Conservation (phyloP, 2,797 vertebrate species). For the Rhynchotus rufescens region DNA sequence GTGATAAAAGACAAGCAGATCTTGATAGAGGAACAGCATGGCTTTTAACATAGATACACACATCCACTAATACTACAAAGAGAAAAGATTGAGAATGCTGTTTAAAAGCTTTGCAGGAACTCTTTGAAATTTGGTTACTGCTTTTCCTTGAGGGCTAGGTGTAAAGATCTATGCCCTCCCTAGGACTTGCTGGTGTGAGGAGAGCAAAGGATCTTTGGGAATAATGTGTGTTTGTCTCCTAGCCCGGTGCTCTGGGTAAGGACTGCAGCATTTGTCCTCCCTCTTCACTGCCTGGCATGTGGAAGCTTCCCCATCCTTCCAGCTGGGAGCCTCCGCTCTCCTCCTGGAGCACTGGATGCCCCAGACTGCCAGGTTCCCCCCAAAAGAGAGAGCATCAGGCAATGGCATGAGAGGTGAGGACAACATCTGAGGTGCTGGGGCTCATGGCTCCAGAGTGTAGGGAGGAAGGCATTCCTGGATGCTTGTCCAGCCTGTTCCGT, state of each 20-base stretch:
- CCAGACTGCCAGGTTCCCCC: background rate
- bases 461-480: background rate
- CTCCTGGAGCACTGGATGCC: background rate
- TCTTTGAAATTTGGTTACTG: background rate
- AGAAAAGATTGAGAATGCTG: background rate
- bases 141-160: background rate
- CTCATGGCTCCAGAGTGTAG: rapidly evolving
- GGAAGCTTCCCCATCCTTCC: background rate
- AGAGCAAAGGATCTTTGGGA: background rate
- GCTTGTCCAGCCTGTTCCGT: background rate
- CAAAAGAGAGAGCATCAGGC: background rate
- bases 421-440: background rate
- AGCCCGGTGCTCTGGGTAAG: background rate
- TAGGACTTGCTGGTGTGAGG: background rate
- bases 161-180: background rate
- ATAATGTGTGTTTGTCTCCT: background rate
- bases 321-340: background rate
- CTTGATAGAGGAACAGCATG: background rate
- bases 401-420: background rate
- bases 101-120: background rate
- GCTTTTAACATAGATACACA: background rate
- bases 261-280: background rate
- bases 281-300: rapidly evolving
- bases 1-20: background rate
- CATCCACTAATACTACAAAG: background rate